These are phyloP conservation scores for Sipha maydis DNA, from an alignment of 2,888 invertebrate species.

Conservation along the genomic window DNA sequence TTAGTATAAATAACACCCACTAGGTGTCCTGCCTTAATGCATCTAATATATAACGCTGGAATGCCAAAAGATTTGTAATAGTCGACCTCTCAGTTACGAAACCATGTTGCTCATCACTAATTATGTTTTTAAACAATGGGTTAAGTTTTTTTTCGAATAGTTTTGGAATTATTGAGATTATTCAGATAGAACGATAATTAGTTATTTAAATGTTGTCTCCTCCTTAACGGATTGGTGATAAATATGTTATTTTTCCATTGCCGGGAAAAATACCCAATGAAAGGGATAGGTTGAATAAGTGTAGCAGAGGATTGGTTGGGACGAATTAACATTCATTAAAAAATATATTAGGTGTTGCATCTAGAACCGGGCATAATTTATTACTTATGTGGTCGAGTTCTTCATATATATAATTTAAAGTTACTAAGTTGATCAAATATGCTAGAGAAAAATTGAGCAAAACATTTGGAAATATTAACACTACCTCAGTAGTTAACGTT, in stretches of 20 bases:
- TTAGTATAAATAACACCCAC: background rate
- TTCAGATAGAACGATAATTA: too few species aligned
- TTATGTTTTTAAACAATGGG: background rate
- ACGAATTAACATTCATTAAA: slow-evolving; percentile 2
- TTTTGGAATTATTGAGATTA: background rate
- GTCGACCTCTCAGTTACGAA: too few species aligned
- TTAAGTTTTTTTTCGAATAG: background rate
- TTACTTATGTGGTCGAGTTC: background rate
- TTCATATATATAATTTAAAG: too few species aligned
- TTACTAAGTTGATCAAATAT: too few species aligned
- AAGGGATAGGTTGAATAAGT: background rate
- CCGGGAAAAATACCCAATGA: background rate
- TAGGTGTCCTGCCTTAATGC: background rate
- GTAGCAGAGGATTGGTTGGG: background rate
- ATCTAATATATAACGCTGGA: too few species aligned
- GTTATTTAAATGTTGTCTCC: too few species aligned
- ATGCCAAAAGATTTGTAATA: too few species aligned
- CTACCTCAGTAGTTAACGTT: too few species aligned
- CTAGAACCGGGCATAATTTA: background rate
- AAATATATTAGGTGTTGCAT: background rate
- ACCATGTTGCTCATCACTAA: too few species aligned
- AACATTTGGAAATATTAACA: background rate
- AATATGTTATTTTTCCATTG: background rate
- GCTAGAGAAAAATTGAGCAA: too few species aligned
- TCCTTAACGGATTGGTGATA: background rate